Conservation (phyloP, 2,888 invertebrate genomes). For the Hemicrepidius hirtus region DNA sequence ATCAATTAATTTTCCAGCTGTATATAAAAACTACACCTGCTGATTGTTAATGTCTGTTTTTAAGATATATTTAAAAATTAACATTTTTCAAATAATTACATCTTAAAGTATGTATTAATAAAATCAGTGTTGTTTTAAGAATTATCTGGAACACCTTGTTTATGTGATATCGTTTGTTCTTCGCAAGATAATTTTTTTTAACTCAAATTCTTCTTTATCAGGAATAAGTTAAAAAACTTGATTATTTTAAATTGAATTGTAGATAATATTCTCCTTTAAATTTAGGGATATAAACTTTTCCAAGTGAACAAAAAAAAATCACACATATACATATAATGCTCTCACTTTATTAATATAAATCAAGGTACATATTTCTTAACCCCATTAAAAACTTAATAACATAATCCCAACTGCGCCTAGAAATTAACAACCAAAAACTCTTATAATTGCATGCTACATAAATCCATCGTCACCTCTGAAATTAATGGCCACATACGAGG, state of each 20-base stretch:
- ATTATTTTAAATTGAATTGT: slow-evolving; percentile 1
- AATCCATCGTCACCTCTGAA: not conserved
- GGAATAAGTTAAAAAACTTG: slow-evolving; percentile 1
- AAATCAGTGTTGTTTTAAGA: slow-evolving; percentile 6
- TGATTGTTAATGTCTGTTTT: no score
- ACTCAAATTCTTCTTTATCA: slow-evolving; percentile 14
- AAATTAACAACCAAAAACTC: slow-evolving; percentile 9
- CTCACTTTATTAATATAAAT: not conserved
- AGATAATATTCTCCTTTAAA: no score
- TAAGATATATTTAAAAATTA: no score
- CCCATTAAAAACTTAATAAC: slow-evolving; percentile 9
- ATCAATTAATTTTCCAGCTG: no score
- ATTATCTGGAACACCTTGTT: slow-evolving; percentile 9
- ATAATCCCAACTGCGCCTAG: not conserved
- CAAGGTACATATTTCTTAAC: slow-evolving; percentile 10
- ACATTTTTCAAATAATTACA: no score
- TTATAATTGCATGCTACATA: slow-evolving; percentile 5
- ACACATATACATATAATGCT: slow-evolving; percentile 7
- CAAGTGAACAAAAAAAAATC: no score
- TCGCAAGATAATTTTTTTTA: slow-evolving; percentile 3
- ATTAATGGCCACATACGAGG: slow-evolving; percentile 1
- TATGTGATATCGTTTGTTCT: slow-evolving; percentile 7
- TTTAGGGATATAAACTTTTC: no score
- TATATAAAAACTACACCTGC: no score
- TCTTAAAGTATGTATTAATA: slow-evolving; percentile 5